Evolutionary conservation across 2,888 invertebrate species (phyloP), one percentile per base, ranked within the genome.

Genomic region (Agrochola litura): DNA sequence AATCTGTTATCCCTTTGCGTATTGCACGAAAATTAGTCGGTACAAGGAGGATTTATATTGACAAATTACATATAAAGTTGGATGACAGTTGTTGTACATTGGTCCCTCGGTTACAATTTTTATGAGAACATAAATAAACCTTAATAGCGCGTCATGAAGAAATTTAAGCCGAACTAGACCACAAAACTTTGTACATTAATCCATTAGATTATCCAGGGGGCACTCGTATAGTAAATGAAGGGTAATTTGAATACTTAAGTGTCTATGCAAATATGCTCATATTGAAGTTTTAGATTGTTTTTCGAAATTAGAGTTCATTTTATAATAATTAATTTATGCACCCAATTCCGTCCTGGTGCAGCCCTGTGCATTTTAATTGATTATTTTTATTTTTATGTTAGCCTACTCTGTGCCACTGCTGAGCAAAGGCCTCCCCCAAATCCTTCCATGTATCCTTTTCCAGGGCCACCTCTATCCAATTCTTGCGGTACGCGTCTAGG

Each of bases 1-100:
- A 94, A 94, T 95, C 93, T 92, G 92, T 93, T 94, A 93, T 91
- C 91, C 92, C 88, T 88, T 87, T 85, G 88, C 89, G 89, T 89
- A 90, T 89, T 90, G 87, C 88, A 89, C 82, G 81, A 88, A 86
- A 90, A 90, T 91, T 90, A 90, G 89, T 86, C 74, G 66, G 77
- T 85, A 79, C 81, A 84, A 79, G 82, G 74, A 84, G 83, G 81
- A 85, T 86, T 88, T 89, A 86, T 89, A 88, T 90, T 85, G 87
- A 89, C 84, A 83, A 85, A 88, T 87, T 84, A 81, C 72, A 77
- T 76, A 67, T 82, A 85, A 84, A 87, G 81, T 88, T 84, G 69
- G 76, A 70, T 81, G 87, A 81, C 81, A 88, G 82, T 81, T 83
- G 80, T 74, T 65, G 76, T 78, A 78, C 64, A 86, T 81, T 41